Percentiles rank a stretch among this genome's conserved stretches.
Conservation (phyloP, 2,888 invertebrate genomes). For the Sphaerophoria rueppellii region DNA sequence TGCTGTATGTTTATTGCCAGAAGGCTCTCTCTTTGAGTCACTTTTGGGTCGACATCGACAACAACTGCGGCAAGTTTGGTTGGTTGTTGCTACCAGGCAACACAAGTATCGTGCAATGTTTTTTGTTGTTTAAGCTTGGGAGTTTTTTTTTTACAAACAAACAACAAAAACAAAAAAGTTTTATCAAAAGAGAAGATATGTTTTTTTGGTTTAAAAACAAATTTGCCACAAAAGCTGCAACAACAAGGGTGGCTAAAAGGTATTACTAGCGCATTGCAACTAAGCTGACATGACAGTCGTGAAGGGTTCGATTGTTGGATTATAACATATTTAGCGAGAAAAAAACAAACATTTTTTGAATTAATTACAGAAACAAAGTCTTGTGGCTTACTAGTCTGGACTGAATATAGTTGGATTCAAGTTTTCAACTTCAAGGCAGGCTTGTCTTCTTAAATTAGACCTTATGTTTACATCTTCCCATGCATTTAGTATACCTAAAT, state of each 20-base stretch:
- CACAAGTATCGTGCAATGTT: constrained; percentile 70
- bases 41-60: constrained; percentile 14
- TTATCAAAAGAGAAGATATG: constrained; percentile 17
- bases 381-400: not conserved
- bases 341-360: constrained; percentile 42
- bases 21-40: constrained; percentile 19
- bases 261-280: constrained; percentile 8
- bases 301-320: constrained; percentile 73
- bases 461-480: no score
- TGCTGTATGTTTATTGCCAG: constrained; percentile 35
- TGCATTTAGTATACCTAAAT: no score
- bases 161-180: not conserved
- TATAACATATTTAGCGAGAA: constrained; percentile 60
- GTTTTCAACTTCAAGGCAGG: no score
- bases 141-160: constrained; percentile 28
- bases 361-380: constrained; percentile 49
- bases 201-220: constrained; percentile 52
- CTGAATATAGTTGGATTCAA: no score
- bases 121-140: constrained; percentile 14
- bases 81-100: constrained; percentile 47
- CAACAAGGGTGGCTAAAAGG: constrained; percentile 62
- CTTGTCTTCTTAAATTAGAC: no score
- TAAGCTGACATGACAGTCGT: constrained; percentile 67
- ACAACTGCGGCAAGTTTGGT: constrained; percentile 8
- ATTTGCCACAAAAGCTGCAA: constrained; percentile 50